phyloP scores from a whole-genome alignment of 2,797 vertebrate genomes.

The Sardinella longiceps region DNA sequence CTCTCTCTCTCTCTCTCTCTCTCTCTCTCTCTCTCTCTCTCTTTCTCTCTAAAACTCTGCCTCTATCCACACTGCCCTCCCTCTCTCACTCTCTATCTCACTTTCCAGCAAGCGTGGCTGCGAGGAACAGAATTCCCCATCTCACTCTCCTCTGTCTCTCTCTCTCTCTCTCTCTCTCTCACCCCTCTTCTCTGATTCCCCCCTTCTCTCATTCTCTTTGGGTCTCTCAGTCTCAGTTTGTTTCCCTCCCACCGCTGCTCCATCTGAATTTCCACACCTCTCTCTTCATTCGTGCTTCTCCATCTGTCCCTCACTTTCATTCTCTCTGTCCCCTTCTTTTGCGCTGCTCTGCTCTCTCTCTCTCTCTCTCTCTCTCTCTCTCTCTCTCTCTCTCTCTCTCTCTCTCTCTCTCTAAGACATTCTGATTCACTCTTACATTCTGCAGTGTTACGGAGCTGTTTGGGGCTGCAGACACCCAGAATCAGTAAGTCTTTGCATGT shows the following conservation, averaged over 20 bases:
- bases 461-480: constrained; percentile 32
- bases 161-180: not conserved
- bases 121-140: constrained; percentile 1
- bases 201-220: not conserved
- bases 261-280: not conserved
- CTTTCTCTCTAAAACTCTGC: not conserved
- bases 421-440: constrained; percentile 12
- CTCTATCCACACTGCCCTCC: not conserved
- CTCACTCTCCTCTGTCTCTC: not conserved
- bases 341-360: constrained; percentile 25
- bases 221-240: not conserved
- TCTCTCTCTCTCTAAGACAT: not conserved
- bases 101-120: not conserved
- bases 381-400: constrained; percentile 9
- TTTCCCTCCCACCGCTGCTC: not conserved
- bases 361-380: constrained; percentile 30
- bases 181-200: not conserved
- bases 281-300: not conserved
- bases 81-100: not conserved
- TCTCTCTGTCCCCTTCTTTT: not conserved
- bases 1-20: not conserved
- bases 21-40: not conserved
- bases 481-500: constrained; percentile 20
- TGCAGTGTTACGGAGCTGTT: constrained; percentile 7
- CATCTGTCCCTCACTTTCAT: constrained; percentile 7